Evolutionary conservation across 2,888 invertebrate species (phyloP).

Genomic region (Luperina testacea): DNA sequence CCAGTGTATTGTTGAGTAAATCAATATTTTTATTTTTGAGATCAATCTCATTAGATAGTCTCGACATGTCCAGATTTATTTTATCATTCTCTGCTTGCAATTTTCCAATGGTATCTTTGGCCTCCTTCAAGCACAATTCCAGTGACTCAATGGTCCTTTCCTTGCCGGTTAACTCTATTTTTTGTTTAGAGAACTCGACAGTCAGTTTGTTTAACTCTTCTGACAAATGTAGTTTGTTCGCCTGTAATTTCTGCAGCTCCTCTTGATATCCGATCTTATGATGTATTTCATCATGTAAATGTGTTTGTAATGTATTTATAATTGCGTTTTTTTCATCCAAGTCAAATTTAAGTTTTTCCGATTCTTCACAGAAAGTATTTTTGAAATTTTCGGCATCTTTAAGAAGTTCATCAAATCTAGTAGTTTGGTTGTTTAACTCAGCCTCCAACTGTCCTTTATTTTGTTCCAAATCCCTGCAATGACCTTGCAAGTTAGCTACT

Average conservation of each 20-base stretch:
- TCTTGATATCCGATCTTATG: conserved; percentile 75
- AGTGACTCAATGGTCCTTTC: conserved; percentile 69
- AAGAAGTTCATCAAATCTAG: conserved; percentile 68
- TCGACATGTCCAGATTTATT: conserved; percentile 64
- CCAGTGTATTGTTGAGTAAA: conserved; percentile 59
- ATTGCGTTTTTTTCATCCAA: conserved; percentile 77
- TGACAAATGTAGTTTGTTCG: conserved; percentile 62
- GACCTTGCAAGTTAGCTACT: conserved; percentile 68
- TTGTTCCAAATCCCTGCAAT: conserved; percentile 71
- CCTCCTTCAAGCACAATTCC: conserved; percentile 69
- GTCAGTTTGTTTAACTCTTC: conserved; percentile 68
- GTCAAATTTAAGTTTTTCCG: conserved; percentile 70
- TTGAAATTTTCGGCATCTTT: conserved; percentile 74
- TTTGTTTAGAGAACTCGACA: conserved; percentile 61
- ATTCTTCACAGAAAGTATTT: conserved; percentile 71
- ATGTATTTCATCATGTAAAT: conserved; percentile 78
- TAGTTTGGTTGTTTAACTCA: conserved; percentile 73
- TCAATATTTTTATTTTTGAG: conserved; percentile 67
- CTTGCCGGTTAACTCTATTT: conserved; percentile 68
- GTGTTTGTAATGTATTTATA: conserved; percentile 75
- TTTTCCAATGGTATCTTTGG: conserved; percentile 60
- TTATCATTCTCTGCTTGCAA: conserved; percentile 64
- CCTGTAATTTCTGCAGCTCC: conserved; percentile 69
- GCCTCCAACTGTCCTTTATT: conserved; percentile 69
- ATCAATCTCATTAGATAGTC: conserved; percentile 59